Conservation (phyloP, 1,140 invertebrate genomes). For the Pseudomyrmex cubaensis region DNA sequence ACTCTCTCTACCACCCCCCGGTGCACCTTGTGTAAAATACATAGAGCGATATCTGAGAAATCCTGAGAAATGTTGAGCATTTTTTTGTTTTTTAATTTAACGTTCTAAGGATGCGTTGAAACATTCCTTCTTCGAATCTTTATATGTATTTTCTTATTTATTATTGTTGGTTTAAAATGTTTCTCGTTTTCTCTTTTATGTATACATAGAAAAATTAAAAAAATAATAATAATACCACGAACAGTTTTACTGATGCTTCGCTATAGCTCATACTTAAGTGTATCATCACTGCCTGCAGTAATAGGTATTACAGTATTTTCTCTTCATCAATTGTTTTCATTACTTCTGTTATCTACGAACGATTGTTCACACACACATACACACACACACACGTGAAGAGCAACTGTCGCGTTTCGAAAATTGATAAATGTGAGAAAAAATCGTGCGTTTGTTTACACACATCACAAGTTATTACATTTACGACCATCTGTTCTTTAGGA, state of each 20-base stretch:
- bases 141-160: conserved; percentile 57
- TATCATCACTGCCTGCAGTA: conserved; percentile 52
- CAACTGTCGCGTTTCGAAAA: conserved; percentile 26
- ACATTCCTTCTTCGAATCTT: conserved; percentile 57
- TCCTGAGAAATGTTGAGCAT: conserved; percentile 43
- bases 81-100: conserved; percentile 47
- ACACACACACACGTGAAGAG: not conserved
- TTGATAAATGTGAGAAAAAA: conserved; percentile 19
- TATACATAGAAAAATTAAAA: conserved; percentile 12
- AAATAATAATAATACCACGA: conserved; percentile 11
- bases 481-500: conserved; percentile 13
- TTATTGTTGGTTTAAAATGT: conserved; percentile 35
- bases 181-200: not conserved
- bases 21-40: conserved; percentile 44
- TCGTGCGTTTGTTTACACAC: not conserved
- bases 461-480: conserved; percentile 29
- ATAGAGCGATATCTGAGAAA: conserved; percentile 7
- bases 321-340: not conserved
- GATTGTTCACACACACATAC: not conserved
- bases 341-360: not conserved
- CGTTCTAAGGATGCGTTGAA: conserved; percentile 32
- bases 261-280: conserved; percentile 37
- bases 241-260: conserved; percentile 26
- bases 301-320: conserved; percentile 41
- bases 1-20: conserved; percentile 37